Conservation (phyloP, 2,888 invertebrate genomes). For the Rugalucina vietnamica region DNA sequence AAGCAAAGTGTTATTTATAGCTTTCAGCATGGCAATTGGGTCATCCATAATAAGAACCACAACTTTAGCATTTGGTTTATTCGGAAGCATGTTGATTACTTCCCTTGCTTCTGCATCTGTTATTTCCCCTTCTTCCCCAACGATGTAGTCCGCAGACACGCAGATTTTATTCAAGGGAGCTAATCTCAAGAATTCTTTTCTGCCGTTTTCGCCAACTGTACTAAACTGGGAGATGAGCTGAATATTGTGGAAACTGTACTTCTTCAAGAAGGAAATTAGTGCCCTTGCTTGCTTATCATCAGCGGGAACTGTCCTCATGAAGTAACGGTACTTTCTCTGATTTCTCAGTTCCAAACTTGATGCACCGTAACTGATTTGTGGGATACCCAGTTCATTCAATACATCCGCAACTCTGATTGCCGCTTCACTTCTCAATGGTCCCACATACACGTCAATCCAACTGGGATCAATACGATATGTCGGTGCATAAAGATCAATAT, state of each 20-base stretch:
- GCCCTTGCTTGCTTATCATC: conserved; percentile 81
- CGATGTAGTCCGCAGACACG: conserved; percentile 72
- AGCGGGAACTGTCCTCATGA: conserved; percentile 79
- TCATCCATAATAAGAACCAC: conserved; percentile 77
- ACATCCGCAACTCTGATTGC: conserved; percentile 78
- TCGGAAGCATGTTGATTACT: conserved; percentile 57
- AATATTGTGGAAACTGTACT: conserved; percentile 83
- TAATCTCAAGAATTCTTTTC: conserved; percentile 76
- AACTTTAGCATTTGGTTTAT: conserved; percentile 66
- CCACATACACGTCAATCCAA: conserved; percentile 75
- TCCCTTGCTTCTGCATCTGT: conserved; percentile 60
- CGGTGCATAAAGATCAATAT: conserved; percentile 61
- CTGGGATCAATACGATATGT: conserved; percentile 64
- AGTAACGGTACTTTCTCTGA: conserved; percentile 73
- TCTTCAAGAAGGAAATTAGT: conserved; percentile 82
- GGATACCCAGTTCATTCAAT: conserved; percentile 74
- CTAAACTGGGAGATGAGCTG: conserved; percentile 80
- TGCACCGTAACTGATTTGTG: conserved; percentile 81
- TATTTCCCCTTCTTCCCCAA: conserved; percentile 67
- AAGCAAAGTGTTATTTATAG: conserved; percentile 58
- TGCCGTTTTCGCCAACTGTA: conserved; percentile 72
- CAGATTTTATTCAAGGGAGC: conserved; percentile 78
- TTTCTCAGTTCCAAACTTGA: conserved; percentile 74
- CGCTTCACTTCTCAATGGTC: conserved; percentile 76
- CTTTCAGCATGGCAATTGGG: conserved; percentile 71